Percentiles rank a stretch among this genome's conserved stretches.
Evolutionary conservation across 2,888 invertebrate genomes (phyloP).

Genomic region (Podotricha telesiphe): DNA sequence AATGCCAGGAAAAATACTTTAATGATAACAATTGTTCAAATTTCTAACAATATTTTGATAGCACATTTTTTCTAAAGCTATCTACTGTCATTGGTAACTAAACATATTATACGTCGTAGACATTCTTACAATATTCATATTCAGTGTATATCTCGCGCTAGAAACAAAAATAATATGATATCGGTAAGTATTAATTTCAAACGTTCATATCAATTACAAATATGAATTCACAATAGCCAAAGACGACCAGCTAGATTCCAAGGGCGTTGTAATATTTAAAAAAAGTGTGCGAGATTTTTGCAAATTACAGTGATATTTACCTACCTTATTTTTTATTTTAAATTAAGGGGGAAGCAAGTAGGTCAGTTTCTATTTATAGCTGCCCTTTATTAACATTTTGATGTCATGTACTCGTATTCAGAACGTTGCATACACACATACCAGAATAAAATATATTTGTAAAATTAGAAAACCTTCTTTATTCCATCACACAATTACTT

Average conservation of each 20-base stretch:
- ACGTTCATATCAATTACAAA: too few species aligned
- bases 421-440: not conserved
- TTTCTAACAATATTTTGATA: not conserved
- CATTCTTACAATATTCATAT: too few species aligned
- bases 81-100: too few species aligned
- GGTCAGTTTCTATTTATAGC: slow-evolving; percentile 22
- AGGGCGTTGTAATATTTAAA: not conserved
- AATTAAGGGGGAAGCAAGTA: slow-evolving; percentile 20
- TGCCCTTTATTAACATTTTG: slow-evolving; percentile 5
- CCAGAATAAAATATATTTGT: too few species aligned
- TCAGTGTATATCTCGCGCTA: too few species aligned
- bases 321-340: slow-evolving; percentile 14
- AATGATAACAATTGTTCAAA: not conserved
- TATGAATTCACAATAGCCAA: too few species aligned
- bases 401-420: slow-evolving; percentile 10
- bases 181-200: too few species aligned
- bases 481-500: too few species aligned
- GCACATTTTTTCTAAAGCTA: too few species aligned
- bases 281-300: not conserved
- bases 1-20: not conserved
- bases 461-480: too few species aligned
- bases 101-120: too few species aligned
- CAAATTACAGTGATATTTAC: not conserved
- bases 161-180: too few species aligned
- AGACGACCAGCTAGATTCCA: not conserved